Conservation (phyloP, 2,113 vertebrate genomes). For the Petromus typicus region DNA sequence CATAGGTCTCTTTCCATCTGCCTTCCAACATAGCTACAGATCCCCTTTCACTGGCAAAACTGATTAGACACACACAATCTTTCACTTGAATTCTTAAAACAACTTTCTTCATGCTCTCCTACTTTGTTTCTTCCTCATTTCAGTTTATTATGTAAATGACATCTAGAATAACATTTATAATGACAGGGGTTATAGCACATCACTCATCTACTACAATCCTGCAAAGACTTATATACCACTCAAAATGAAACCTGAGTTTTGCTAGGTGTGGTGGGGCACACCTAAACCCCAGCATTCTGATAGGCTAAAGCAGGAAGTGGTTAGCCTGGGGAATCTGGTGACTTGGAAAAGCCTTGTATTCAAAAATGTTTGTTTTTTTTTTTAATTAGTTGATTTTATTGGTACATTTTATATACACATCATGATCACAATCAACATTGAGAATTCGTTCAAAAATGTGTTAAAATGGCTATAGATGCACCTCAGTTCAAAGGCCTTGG, state of each 20-base stretch:
- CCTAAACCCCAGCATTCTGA: not conserved
- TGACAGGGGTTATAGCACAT: not conserved
- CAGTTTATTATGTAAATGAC: not conserved
- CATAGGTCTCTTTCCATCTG: not conserved
- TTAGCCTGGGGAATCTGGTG: not conserved
- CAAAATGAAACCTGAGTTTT: not conserved
- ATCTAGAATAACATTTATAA: no score
- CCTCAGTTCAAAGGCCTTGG: not conserved
- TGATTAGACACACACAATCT: not conserved
- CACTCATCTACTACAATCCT: not conserved
- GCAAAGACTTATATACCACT: not conserved
- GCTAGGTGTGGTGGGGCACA: not conserved
- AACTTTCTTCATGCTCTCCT: not conserved
- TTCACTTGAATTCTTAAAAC: no score
- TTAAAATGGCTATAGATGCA: not conserved
- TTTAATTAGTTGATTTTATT: no score
- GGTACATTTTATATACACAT: no score
- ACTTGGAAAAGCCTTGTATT: not conserved
- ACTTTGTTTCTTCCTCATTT: not conserved
- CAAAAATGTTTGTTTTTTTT: no score
- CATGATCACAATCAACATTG: no score
- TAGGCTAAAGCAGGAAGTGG: not conserved
- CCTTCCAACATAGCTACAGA: not conserved
- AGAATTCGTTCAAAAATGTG: no score
- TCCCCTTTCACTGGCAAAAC: not conserved